phyloP scores from a whole-genome alignment of 2,888 invertebrate genomes.

The Bellardia bayeri region DNA sequence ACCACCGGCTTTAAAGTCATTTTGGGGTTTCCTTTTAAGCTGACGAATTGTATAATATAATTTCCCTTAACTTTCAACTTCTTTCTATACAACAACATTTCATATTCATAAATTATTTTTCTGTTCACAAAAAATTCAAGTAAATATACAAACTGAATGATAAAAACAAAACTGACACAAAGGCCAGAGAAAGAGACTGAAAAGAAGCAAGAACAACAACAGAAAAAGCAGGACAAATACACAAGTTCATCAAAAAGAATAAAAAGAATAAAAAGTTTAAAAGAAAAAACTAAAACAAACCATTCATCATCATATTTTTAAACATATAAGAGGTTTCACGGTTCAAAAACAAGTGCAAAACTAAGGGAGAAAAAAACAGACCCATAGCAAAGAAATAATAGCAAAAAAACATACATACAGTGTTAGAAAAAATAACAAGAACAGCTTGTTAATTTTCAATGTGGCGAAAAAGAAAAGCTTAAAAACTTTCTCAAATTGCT shows the following conservation, averaged over 20 bases:
- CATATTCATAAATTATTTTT: slow-evolving; percentile 24
- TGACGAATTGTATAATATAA: no score
- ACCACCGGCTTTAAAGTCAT: no score
- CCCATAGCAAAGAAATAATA: slow-evolving; percentile 23
- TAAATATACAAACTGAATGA: slow-evolving; percentile 10
- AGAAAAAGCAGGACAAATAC: slow-evolving; percentile 53
- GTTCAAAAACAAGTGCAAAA: slow-evolving; percentile 50
- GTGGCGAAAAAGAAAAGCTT: no score
- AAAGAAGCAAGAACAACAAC: not conserved
- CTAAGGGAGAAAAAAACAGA: slow-evolving; percentile 22
- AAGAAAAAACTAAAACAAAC: slow-evolving; percentile 36
- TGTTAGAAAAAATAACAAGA: no score
- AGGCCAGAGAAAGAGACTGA: slow-evolving; percentile 32
- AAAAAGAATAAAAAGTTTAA: slow-evolving; percentile 19
- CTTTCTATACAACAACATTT: not conserved
- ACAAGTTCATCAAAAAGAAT: slow-evolving; percentile 65
- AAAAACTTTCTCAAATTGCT: no score
- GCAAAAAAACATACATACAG: slow-evolving; percentile 5
- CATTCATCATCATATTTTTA: slow-evolving; percentile 16
- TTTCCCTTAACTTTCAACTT: no score
- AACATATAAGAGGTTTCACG: slow-evolving; percentile 48
- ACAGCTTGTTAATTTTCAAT: no score
- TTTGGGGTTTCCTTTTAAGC: no score
- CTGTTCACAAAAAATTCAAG: slow-evolving; percentile 16
- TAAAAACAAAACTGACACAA: slow-evolving; percentile 42